Base-by-base conservation (phyloP, 1,140 invertebrate species). In the Ceratina australensis region DNA sequence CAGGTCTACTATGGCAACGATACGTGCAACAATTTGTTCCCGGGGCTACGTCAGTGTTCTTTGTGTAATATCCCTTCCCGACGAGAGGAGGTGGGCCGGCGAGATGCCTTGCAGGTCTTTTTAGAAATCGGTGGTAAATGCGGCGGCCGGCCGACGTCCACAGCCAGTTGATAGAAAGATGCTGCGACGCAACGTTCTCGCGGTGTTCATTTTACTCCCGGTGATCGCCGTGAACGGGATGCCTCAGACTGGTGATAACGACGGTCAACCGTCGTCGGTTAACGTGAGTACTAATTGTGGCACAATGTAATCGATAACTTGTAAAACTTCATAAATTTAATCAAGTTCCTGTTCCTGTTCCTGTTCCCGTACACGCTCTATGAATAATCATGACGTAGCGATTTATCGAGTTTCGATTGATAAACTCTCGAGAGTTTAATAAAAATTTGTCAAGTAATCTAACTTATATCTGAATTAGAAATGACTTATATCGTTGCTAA, bases 131-230 rank as follows among this genome's bases (percentile, higher is more conserved):
- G 33, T 71, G 22, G 49, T 20, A 77, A 66, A 64, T 33, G n/a
- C 75, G 56, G 28, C 8, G 63, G 47, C 20, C 50, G 16, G 26
- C 1, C 67, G 52, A 59, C n/a, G 47, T 63, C n/a, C 20, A 59
- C 28, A 12, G 16, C 56, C 83, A 91, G 89, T 91, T 82, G 86
- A 84, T 54, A 66, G 72, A 82, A 90, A 88, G 89, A 91, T 91
- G 90, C 85, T 88, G 89, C 84, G 68, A 64, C 56, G 80, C 77
- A 69, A 84, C 72, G 86, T 87, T 59, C 72, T 77, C 69, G 68
- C 84, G 16, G 63, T 81, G 50, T 67, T 86, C 22, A 82, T 52
- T 72, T 85, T 47, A 75, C 80, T 81, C 82, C 73, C 16, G 3
- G 81, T 57, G 24, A 74, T 61, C 59, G 33, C 83, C 8, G 73